A percentile compares a stretch with the other conserved stretches of the same genome.
These are phyloP conservation scores for Parus major DNA, from an alignment of 2,113 vertebrate species.

Conservation along the genomic window DNA sequence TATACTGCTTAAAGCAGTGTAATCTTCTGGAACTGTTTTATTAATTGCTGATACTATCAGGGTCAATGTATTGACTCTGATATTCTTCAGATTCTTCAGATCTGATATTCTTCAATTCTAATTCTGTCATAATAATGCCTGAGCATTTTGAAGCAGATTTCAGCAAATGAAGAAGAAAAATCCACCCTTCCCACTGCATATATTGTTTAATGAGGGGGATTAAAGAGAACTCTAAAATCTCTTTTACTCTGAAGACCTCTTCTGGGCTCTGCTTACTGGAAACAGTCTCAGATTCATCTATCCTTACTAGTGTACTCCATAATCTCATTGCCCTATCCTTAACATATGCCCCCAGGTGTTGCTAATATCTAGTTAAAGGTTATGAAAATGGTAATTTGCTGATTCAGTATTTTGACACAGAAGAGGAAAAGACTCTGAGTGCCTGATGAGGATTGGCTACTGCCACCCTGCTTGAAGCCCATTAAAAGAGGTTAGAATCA, in stretches of 20 bases:
- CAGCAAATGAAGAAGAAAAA: background rate
- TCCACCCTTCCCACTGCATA: background rate
- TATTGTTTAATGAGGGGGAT: background rate
- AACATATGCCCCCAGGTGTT: fast-evolving
- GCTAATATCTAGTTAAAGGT: background rate
- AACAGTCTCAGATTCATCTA: background rate
- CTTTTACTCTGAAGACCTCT: background rate
- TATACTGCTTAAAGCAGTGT: background rate
- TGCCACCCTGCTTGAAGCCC: background rate
- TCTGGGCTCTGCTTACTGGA: background rate
- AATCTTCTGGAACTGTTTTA: background rate
- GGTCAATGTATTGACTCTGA: background rate
- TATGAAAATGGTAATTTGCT: background rate
- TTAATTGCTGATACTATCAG: background rate
- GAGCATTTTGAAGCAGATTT: background rate
- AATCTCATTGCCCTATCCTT: background rate
- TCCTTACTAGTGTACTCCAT: background rate
- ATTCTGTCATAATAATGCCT: background rate
- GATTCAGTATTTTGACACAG: background rate
- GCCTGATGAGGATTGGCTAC: background rate
- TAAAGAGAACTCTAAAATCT: background rate
- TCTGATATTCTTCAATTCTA: background rate
- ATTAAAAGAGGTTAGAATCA: background rate
- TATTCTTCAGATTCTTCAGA: background rate
- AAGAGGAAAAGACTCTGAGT: background rate